Base-by-base conservation (phyloP, 1,140 invertebrate species). In the Thaumatotibia leucotreta region DNA sequence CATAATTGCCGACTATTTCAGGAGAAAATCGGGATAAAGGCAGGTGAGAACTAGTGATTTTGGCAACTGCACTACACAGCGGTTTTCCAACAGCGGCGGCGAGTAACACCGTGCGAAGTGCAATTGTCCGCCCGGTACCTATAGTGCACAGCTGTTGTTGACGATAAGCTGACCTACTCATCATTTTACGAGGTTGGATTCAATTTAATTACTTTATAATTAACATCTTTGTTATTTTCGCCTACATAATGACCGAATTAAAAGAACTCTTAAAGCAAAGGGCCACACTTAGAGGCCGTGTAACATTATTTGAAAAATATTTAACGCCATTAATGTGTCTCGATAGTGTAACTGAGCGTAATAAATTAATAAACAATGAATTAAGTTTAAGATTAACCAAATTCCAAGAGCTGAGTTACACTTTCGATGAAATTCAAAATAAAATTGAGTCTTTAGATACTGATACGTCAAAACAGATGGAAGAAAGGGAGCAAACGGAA, bases 241-340 rank as follows among this genome's bases (percentile, higher is more conserved):
- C 33, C 32, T 22, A 11, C 33, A 39, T 11, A 1, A 63, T 63
- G 35, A 33, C 32, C 17, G 33, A 35, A 23, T 39, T 63, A 45
- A 63, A 63, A 11, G 61, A 63, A 22, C 20, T 63, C 1, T n/a
- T 39, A 9, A 35, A 63, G 22, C 35, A 39, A 20, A 35, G 61
- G 22, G 61, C 31, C 20, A 17, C 11, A 23, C 1, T 63, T 22
- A 35, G 61, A 29, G 20, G 32, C 35, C 61, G 61, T 39, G 6
- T 63, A 23, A 63, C 61, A 14, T 63, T 45, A 63, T 63, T 63
- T 63, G 61, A 63, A 31, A 63, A 63, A 39, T 63, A 22, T 63
- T 63, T 63, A 23, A 45, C 32, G 5, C 61, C 35, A 39, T n/a
- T 63, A 31, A 20, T 39, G 20, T 8, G 23, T 20, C 33, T 24